Percentiles rank a stretch among this genome's conserved stretches.
phyloP scores from a whole-genome alignment of 1,140 invertebrate genomes.

The Ylistrum balloti region DNA sequence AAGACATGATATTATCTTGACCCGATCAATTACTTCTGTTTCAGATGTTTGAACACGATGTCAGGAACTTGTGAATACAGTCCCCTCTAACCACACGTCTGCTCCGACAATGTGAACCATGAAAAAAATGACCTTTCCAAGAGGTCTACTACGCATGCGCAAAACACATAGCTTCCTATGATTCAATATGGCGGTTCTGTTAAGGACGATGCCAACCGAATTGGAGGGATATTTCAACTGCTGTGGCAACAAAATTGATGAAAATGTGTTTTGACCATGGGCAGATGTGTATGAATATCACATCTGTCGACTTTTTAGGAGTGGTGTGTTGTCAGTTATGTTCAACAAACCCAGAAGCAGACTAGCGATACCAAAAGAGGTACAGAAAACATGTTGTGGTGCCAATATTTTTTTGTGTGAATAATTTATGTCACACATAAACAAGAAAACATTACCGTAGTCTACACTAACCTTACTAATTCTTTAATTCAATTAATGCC shows the following conservation, averaged over 20 bases:
- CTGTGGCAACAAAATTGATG: neutral
- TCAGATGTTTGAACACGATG: neutral
- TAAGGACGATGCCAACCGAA: neutral
- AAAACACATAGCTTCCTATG: conserved; percentile 71
- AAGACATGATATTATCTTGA: neutral
- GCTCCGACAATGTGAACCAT: neutral
- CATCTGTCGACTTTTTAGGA: neutral
- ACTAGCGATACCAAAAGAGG: conserved; percentile 56
- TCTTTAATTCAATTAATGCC: neutral
- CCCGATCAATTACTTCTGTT: neutral
- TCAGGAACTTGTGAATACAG: neutral
- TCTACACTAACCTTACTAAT: neutral
- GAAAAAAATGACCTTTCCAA: neutral
- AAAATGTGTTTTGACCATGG: neutral
- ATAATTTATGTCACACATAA: neutral
- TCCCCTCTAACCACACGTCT: neutral
- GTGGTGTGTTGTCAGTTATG: conserved; percentile 59
- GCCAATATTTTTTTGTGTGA: neutral
- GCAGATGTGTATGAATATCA: neutral
- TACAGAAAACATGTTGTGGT: conserved; percentile 42
- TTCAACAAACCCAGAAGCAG: conserved; percentile 64
- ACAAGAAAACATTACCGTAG: neutral
- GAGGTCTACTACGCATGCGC: conserved; percentile 62
- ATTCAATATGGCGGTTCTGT: conserved; percentile 73
- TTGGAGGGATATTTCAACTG: neutral